Evolutionary conservation across 2,888 invertebrate species (phyloP).

Genomic region (Fissipunctia ypsillon): DNA sequence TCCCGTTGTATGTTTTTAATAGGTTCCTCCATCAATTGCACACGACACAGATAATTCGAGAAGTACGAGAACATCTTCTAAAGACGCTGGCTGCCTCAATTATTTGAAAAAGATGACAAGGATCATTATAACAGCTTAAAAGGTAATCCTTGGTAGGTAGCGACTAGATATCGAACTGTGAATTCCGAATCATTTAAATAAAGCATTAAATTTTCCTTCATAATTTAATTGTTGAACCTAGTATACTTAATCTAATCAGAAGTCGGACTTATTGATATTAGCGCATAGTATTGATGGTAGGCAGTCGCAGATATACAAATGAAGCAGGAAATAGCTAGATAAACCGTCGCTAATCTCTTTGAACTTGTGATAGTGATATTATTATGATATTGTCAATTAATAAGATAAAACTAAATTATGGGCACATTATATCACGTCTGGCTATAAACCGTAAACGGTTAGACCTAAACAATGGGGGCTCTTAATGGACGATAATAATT

Average conservation of each 20-base stretch:
- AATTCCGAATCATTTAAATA: constrained; percentile 11
- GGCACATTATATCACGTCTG: constrained; percentile 5
- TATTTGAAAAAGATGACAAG: neutral
- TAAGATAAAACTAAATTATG: constrained; percentile 24
- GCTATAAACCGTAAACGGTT: neutral
- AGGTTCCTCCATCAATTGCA: neutral
- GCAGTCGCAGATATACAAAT: constrained; percentile 36
- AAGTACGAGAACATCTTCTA: neutral
- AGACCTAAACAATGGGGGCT: neutral
- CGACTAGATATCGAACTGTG: constrained; percentile 7
- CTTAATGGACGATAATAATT: constrained; percentile 17
- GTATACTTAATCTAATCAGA: constrained; percentile 41
- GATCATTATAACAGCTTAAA: neutral
- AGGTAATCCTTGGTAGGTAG: neutral
- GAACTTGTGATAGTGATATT: constrained; percentile 20
- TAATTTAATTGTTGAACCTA: constrained; percentile 26
- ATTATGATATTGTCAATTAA: constrained; percentile 17
- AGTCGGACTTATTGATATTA: constrained; percentile 27
- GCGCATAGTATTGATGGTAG: constrained; percentile 13
- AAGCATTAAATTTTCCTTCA: neutral
- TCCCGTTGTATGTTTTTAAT: constrained; percentile 20
- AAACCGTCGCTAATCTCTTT: constrained; percentile 25
- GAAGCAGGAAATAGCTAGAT: constrained; percentile 45
- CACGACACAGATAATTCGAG: neutral
- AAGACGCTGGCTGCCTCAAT: neutral